Evolutionary conservation across 2,888 invertebrate species (phyloP).

Genomic region (Brachyptera risi): DNA sequence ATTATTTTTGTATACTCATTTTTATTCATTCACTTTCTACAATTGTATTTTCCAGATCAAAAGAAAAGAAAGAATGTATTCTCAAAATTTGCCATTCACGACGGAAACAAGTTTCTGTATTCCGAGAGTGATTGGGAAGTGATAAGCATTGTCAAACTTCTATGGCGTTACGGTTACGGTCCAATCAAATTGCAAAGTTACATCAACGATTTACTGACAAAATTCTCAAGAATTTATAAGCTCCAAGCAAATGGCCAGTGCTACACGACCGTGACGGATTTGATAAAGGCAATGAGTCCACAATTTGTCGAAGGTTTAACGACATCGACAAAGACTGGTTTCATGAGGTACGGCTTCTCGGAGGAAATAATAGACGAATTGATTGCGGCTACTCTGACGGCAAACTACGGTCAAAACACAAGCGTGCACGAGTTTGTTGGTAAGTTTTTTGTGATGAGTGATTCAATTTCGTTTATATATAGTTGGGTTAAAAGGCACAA

Average conservation of each 20-base stretch:
- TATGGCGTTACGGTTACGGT: constrained; percentile 56
- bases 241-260: constrained; percentile 49
- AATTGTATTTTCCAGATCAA: constrained; percentile 42
- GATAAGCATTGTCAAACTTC: constrained; percentile 46
- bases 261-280: constrained; percentile 49
- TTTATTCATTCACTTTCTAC: no score
- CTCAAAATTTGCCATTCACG: constrained; percentile 47
- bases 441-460: no score
- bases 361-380: constrained; percentile 53
- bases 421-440: constrained; percentile 54
- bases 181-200: constrained; percentile 46
- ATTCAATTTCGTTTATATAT: no score
- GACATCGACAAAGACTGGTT: constrained; percentile 42
- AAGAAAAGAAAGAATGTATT: constrained; percentile 36
- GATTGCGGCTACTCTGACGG: constrained; percentile 50
- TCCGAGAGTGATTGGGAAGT: constrained; percentile 48
- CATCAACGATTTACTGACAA: constrained; percentile 42
- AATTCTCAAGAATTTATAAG: constrained; percentile 53
- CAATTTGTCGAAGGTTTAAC: constrained; percentile 47
- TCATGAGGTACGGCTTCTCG: constrained; percentile 46
- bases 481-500: no score
- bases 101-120: constrained; percentile 52
- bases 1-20: neutral
- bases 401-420: constrained; percentile 58
- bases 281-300: constrained; percentile 51